Conservation (phyloP, 2,113 vertebrate genomes). For the Nerophis ophidion region DNA sequence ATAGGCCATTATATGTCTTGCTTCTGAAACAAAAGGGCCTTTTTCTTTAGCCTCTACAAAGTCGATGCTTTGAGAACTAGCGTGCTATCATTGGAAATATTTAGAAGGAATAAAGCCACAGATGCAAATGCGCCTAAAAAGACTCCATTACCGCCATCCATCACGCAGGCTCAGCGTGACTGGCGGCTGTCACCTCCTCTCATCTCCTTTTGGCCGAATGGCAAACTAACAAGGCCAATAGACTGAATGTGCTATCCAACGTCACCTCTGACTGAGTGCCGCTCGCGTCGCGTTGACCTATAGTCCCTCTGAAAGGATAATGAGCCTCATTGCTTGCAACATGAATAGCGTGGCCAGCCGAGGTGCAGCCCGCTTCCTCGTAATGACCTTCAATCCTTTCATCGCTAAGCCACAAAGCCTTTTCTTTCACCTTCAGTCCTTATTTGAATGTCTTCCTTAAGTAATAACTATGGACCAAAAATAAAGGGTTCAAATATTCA, state of each 20-base stretch:
- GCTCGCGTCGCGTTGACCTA: conserved; percentile 59
- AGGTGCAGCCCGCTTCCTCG: conserved; percentile 50
- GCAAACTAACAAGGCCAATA: conserved; percentile 33
- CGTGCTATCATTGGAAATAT: background rate
- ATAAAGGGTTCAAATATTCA: conserved; percentile 50
- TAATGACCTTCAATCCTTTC: conserved; percentile 59
- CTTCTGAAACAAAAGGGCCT: background rate
- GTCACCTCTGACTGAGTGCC: conserved; percentile 43
- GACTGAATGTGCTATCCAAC: conserved; percentile 22
- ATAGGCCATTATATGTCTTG: background rate
- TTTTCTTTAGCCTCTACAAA: conserved; percentile 7
- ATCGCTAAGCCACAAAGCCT: conserved; percentile 38
- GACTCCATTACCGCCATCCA: conserved; percentile 45
- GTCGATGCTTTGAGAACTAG: conserved; percentile 5
- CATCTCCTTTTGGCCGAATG: conserved; percentile 27
- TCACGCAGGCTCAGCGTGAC: conserved; percentile 40
- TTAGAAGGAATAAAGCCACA: background rate
- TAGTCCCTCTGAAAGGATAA: conserved; percentile 64
- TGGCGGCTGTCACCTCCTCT: conserved; percentile 36
- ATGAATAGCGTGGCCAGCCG: conserved; percentile 53
- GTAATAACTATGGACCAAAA: conserved; percentile 47
- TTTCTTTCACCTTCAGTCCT: conserved; percentile 37
- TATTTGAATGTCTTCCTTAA: conserved; percentile 16
- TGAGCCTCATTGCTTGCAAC: conserved; percentile 62
- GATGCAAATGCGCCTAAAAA: conserved; percentile 31